Evolutionary conservation across 2,888 invertebrate species (phyloP), one percentile per base, ranked within the genome.

Genomic region (Aleiodes testaceus): DNA sequence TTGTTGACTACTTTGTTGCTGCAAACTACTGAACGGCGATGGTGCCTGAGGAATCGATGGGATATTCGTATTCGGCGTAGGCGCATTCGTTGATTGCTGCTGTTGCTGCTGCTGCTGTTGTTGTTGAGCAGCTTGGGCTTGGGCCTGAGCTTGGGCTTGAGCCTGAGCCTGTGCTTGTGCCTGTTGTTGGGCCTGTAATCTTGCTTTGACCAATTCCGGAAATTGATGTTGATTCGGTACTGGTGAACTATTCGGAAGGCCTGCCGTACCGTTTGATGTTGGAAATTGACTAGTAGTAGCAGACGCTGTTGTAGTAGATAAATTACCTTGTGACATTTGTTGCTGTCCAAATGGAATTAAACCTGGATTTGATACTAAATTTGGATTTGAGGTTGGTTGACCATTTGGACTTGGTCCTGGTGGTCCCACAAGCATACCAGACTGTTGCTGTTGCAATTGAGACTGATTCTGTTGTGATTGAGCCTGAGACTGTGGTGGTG

Each of bases 391-490:
- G 47, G 90, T 89, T 59, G 91, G 88, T 61, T 90, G 89, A 78
- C 92, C 91, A 67, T 93, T 94, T 5, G 95, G 94, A 87, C 94
- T 94, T 4, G 94, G 95, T 5, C 94, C 94, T 0, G 94, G 93
- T 47, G 93, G 91, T 1, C 93, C 93, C 9, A 94, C 94, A 49
- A 93, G 84, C 79, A 89, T 87, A 36, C 88, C 90, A 80, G 91
- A 91, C 64, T 91, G 91, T 81, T 89, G 89, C 73, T 89, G 81
- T 53, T 86, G 83, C 30, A 89, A 87, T 64, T 83, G 83, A 72
- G 81, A 78, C 30, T 74, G 79, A 47, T 81, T 50, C 77, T 81
- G 81, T 61, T 84, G 84, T 53, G 82, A 81, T 26, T 84, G 84
- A 52, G 72, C 74, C 82, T 85, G 63, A 47, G 55, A 59, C 52